Percentiles rank a stretch among this genome's conserved stretches.
These are phyloP conservation scores for Dasysyrphus tricinctus DNA, from an alignment of 2,888 invertebrate species.

Conservation along the genomic window DNA sequence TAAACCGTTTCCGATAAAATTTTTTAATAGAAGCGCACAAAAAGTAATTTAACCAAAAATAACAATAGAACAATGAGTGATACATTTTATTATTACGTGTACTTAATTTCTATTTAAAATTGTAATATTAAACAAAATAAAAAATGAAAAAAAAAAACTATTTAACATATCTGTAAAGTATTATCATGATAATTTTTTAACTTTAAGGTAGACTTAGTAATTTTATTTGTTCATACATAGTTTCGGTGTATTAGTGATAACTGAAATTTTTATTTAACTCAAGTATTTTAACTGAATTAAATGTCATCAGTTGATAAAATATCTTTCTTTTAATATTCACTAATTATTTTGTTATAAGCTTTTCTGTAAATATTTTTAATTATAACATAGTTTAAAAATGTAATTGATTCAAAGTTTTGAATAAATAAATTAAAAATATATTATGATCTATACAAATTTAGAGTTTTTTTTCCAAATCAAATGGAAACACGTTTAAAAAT, in stretches of 20 bases:
- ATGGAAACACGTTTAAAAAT: no score
- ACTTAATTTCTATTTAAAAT: slow-evolving; percentile 69
- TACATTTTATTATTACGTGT: slow-evolving; percentile 69
- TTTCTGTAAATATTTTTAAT: slow-evolving; percentile 58
- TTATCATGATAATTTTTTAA: slow-evolving; percentile 48
- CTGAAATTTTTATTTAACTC: neutral
- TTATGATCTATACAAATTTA: neutral
- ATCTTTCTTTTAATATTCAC: slow-evolving; percentile 13
- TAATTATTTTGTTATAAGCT: slow-evolving; percentile 46
- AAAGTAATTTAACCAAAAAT: slow-evolving; percentile 73
- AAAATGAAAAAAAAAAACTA: neutral
- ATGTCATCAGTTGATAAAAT: neutral
- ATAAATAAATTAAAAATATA: slow-evolving; percentile 45
- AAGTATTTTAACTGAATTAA: slow-evolving; percentile 7
- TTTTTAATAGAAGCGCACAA: slow-evolving; percentile 28
- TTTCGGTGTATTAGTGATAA: slow-evolving; percentile 11
- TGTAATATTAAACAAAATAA: slow-evolving; percentile 30
- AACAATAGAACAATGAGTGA: slow-evolving; percentile 75
- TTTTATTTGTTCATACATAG: slow-evolving; percentile 10
- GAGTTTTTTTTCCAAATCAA: neutral
- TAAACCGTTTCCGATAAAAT: slow-evolving; percentile 65
- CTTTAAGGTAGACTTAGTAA: slow-evolving; percentile 55
- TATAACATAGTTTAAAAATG: slow-evolving; percentile 27
- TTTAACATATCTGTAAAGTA: slow-evolving; percentile 70
- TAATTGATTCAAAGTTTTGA: slow-evolving; percentile 52